Evolutionary conservation across 2,797 vertebrate species (phyloP).

Genomic region (Micropoecilia bifurca): DNA sequence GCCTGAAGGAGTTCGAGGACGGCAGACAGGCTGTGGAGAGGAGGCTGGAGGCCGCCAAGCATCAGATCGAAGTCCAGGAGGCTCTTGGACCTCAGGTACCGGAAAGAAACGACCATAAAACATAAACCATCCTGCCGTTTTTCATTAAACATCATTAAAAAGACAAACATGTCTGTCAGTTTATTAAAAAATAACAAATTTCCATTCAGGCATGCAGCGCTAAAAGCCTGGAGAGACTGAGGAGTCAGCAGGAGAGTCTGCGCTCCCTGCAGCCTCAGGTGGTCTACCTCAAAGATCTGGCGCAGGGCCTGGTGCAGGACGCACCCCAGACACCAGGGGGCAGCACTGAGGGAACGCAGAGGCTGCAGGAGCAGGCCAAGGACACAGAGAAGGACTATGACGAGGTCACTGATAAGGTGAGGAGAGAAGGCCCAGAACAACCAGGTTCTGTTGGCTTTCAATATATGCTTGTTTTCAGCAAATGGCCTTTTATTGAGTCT

Average conservation of each 20-base stretch:
- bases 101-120: neutral
- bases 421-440: neutral
- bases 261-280: constrained; percentile 91
- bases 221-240: constrained; percentile 94
- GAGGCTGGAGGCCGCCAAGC: constrained; percentile 92
- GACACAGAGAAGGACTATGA: constrained; percentile 86
- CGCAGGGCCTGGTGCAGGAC: constrained; percentile 90
- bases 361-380: constrained; percentile 85
- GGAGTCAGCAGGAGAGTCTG: constrained; percentile 90
- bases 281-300: constrained; percentile 91
- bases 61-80: constrained; percentile 96
- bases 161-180: neutral
- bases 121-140: neutral
- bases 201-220: constrained; percentile 89
- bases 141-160: neutral
- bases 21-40: constrained; percentile 91
- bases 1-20: constrained; percentile 95
- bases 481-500: too few species aligned
- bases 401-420: constrained; percentile 86
- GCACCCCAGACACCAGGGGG: constrained; percentile 83
- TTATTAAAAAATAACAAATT: neutral
- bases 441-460: too few species aligned
- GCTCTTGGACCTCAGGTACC: constrained; percentile 87
- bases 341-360: constrained; percentile 80
- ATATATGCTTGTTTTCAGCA: too few species aligned